Evolutionary conservation across 2,797 vertebrate genomes (phyloP).

Genomic region (Acanthurus tractus): DNA sequence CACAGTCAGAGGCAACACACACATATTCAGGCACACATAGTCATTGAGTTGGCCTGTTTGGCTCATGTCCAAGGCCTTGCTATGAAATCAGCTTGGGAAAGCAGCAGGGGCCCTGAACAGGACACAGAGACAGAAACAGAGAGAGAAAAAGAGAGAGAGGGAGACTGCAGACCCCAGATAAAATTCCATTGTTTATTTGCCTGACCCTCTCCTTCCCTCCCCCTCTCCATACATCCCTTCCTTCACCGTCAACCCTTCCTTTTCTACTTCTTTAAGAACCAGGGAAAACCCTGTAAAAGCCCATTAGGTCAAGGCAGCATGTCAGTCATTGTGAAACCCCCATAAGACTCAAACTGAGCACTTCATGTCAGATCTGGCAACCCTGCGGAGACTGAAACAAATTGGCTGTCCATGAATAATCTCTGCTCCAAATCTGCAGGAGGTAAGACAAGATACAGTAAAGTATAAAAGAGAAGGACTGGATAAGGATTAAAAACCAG

Average conservation of each 20-base stretch:
- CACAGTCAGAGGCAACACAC: slow-evolving; percentile 29
- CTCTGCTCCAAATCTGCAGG: slow-evolving; percentile 30
- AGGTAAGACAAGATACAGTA: slow-evolving; percentile 3
- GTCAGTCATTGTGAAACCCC: slow-evolving; percentile 56
- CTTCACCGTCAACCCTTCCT: slow-evolving; percentile 63
- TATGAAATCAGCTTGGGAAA: slow-evolving; percentile 83
- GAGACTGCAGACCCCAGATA: slow-evolving; percentile 70
- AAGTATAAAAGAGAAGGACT: slow-evolving; percentile 21
- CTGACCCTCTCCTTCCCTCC: slow-evolving; percentile 53
- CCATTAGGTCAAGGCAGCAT: slow-evolving; percentile 47
- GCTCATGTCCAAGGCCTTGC: slow-evolving; percentile 70
- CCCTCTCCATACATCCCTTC: slow-evolving; percentile 62
- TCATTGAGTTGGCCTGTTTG: slow-evolving; percentile 64
- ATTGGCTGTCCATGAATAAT: slow-evolving; percentile 41
- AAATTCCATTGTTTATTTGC: slow-evolving; percentile 82
- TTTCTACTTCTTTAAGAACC: slow-evolving; percentile 52
- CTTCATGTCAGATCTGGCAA: slow-evolving; percentile 41
- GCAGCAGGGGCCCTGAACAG: slow-evolving; percentile 72
- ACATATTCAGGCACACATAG: slow-evolving; percentile 26
- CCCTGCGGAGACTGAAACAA: slow-evolving; percentile 20
- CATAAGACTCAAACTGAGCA: slow-evolving; percentile 40
- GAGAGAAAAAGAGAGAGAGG: slow-evolving; percentile 48
- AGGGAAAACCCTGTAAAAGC: slow-evolving; percentile 41
- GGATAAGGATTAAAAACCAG: slow-evolving; percentile 34
- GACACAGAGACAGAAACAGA: slow-evolving; percentile 69